Conservation (phyloP, 2,888 invertebrate genomes). For the Caenorhabditis sp. region DNA sequence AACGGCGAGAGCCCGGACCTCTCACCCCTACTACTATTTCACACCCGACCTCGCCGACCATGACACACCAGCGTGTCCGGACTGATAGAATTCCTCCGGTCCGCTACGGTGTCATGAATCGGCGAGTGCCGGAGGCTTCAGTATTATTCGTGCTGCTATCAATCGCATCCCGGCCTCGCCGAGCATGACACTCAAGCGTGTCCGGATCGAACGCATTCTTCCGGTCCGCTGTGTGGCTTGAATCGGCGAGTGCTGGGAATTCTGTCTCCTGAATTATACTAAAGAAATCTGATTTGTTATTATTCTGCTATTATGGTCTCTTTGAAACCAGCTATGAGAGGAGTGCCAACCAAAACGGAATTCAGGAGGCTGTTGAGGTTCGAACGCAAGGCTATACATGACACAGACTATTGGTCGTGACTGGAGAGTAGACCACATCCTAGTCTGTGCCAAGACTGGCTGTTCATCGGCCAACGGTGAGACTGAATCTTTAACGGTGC, state of each 20-base stretch:
- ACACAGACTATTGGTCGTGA: too few relatives aligned
- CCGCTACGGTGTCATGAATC: constrained; percentile 1
- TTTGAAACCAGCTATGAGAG: too few relatives aligned
- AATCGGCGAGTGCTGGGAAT: neutral
- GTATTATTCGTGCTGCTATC: neutral
- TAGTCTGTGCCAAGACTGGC: too few relatives aligned
- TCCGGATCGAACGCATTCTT: neutral
- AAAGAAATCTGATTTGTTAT: too few relatives aligned
- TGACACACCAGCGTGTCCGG: constrained; percentile 30
- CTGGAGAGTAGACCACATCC: too few relatives aligned
- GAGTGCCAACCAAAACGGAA: too few relatives aligned
- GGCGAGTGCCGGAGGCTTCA: neutral
- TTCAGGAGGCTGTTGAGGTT: too few relatives aligned
- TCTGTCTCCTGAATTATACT: too few relatives aligned
- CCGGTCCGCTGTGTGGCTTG: constrained; percentile 18
- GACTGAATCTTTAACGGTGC: neutral
- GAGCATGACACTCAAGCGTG: constrained; percentile 20
- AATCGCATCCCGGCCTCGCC: constrained; percentile 2
- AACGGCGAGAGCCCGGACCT: constrained; percentile 4
- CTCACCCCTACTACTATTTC: neutral
- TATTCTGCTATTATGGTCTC: too few relatives aligned
- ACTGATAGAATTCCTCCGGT: neutral
- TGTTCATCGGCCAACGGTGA: too few relatives aligned
- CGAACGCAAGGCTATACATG: too few relatives aligned
- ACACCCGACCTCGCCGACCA: constrained; percentile 18